Base-by-base conservation (phyloP, 1,140 invertebrate species). In the Druon quercuslanigerum region DNA sequence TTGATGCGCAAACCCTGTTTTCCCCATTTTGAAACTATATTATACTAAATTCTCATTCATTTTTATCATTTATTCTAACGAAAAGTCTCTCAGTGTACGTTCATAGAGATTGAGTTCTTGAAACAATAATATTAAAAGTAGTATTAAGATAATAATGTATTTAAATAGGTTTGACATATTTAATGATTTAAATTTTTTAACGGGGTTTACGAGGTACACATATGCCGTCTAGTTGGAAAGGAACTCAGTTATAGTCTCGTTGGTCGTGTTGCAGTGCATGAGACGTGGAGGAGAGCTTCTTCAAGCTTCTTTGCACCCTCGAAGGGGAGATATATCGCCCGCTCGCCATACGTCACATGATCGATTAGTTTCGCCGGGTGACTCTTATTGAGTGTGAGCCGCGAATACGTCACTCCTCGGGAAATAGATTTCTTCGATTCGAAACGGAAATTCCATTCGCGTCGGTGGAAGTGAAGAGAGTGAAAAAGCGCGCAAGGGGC, bases 381-480 rank as follows among this genome's bases (percentile, higher is more conserved):
- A 73, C 74, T 77, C 75, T 79, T 76, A 76, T 76, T 75, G 78
- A 79, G 77, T 78, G 74, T 50, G 74, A 73, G 78, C 71, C 50
- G 40, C 51, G 52, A 71, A 73, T 79, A 74, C 54, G 71, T 33
- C 71, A 50, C 71, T 76, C 71, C 54, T 20, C 56, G 54, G 60
- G 71, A 80, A 80, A 78, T 76, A 80, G 81, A 82, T 82, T 82
- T 82, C 52, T 72, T 76, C 76, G 71, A 79, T 82, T 82, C 46
- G 74, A 74, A 75, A 57, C 73, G 81, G 76, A 82, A 82, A 79
- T 82, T 82, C 76, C 72, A 76, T 82, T 79, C 50, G 77, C 75
- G 13, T 57, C 71, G 51, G 51, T 74, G 25, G 57, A 25, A 51
- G 40, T 17, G 56, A 46, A 71, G 70, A 73, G 20, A 20, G 20